Conservation (phyloP, 2,888 invertebrate species). For the Mamestra brassicae region DNA sequence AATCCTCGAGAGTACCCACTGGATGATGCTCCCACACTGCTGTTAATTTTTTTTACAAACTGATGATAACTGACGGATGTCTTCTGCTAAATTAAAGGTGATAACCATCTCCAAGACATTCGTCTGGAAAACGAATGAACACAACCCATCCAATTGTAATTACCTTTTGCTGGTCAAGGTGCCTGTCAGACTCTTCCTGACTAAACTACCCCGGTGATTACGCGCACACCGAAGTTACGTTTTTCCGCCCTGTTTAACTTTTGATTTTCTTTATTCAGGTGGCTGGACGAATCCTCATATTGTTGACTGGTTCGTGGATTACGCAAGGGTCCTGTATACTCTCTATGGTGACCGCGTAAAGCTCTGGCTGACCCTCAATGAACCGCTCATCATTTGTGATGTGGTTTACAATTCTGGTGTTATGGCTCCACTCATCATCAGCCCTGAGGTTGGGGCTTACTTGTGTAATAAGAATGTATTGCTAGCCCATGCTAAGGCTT, state of each 20-base stretch:
- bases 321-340: constrained; percentile 89
- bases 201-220: too few species aligned
- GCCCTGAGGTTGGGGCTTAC: constrained; percentile 89
- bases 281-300: constrained; percentile 93
- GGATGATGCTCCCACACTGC: too few species aligned
- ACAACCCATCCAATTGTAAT: too few species aligned
- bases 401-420: constrained; percentile 80
- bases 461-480: constrained; percentile 92
- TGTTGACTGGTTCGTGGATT: constrained; percentile 92
- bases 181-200: too few species aligned
- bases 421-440: constrained; percentile 76
- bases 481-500: constrained; percentile 92
- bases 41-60: too few species aligned
- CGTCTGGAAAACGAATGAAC: too few species aligned
- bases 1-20: too few species aligned
- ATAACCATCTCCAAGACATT: too few species aligned
- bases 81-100: too few species aligned
- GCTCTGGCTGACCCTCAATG: constrained; percentile 94
- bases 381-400: constrained; percentile 89
- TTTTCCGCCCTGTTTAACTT: neutral
- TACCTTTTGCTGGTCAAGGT: too few species aligned
- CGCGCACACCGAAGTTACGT: too few species aligned
- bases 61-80: too few species aligned
- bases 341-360: constrained; percentile 92
- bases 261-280: constrained; percentile 76